Evolutionary conservation across 2,888 invertebrate genomes (phyloP).

Genomic region (Acleris holmiana): DNA sequence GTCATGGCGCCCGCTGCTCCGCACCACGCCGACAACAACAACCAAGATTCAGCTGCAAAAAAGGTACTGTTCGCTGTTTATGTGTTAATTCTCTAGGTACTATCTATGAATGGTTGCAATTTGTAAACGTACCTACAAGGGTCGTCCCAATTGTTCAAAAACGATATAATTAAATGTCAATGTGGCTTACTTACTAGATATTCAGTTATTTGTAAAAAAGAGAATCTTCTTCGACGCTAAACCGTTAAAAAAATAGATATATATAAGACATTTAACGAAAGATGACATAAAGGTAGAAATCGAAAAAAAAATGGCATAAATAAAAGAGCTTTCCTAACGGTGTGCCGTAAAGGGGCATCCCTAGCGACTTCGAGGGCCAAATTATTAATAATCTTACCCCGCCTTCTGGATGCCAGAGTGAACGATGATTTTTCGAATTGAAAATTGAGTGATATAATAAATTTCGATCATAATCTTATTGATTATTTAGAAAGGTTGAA

Average conservation of each 20-base stretch:
- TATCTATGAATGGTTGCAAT: too few relatives aligned
- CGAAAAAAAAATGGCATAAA: constrained; percentile 48
- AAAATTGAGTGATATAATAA: constrained; percentile 45
- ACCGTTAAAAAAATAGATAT: too few relatives aligned
- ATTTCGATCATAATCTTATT: constrained; percentile 25
- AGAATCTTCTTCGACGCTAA: too few relatives aligned
- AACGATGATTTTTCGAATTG: constrained; percentile 67
- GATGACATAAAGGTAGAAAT: constrained; percentile 18
- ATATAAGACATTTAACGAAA: constrained; percentile 14
- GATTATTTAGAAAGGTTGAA: constrained; percentile 3
- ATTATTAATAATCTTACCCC: constrained; percentile 77
- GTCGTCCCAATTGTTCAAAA: too few relatives aligned
- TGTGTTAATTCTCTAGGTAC: too few relatives aligned
- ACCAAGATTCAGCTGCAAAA: constrained; percentile 95
- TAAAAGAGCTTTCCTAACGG: constrained; percentile 75
- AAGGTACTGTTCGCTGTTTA: constrained; percentile 86
- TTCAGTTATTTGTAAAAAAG: too few relatives aligned
- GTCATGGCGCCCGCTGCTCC: constrained; percentile 96
- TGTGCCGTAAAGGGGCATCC: constrained; percentile 75
- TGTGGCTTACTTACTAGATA: too few relatives aligned
- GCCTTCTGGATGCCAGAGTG: constrained; percentile 58
- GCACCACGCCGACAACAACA: constrained; percentile 95
- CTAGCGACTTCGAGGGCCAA: constrained; percentile 66
- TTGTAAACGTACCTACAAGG: too few relatives aligned
- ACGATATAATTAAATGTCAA: too few relatives aligned